Conservation (phyloP, 1,140 invertebrate genomes). For the Lerema accius region DNA sequence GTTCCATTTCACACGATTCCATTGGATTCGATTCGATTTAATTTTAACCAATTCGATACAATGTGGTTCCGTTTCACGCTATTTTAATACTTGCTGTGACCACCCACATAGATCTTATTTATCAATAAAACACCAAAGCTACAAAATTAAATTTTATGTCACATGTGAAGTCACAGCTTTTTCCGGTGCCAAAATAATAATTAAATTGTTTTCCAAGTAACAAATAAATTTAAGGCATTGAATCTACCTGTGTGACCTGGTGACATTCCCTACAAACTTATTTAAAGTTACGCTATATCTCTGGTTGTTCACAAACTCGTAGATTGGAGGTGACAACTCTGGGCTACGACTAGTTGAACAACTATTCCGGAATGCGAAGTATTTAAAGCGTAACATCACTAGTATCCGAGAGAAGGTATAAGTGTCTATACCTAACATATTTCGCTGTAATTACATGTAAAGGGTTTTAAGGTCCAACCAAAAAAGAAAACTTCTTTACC, state of each 20-base stretch:
- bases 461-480: neutral
- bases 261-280: neutral
- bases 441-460: neutral
- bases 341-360: slow-evolving; percentile 1
- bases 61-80: too few species aligned
- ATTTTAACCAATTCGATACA: too few species aligned
- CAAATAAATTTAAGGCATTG: too few species aligned
- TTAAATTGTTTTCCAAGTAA: too few species aligned
- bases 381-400: neutral
- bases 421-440: neutral
- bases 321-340: slow-evolving; percentile 15
- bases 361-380: slow-evolving; percentile 20
- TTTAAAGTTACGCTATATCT: slow-evolving; percentile 2
- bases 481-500: neutral
- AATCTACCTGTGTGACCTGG: neutral
- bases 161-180: too few species aligned
- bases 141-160: too few species aligned
- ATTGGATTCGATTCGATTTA: too few species aligned
- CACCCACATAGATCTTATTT: too few species aligned
- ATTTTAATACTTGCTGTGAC: too few species aligned
- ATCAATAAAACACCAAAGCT: too few species aligned
- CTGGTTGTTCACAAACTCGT: neutral
- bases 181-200: too few species aligned
- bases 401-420: slow-evolving; percentile 5
- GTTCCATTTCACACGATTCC: too few species aligned